Conservation (phyloP, 2,797 vertebrate genomes). For the Artibeus lituratus region DNA sequence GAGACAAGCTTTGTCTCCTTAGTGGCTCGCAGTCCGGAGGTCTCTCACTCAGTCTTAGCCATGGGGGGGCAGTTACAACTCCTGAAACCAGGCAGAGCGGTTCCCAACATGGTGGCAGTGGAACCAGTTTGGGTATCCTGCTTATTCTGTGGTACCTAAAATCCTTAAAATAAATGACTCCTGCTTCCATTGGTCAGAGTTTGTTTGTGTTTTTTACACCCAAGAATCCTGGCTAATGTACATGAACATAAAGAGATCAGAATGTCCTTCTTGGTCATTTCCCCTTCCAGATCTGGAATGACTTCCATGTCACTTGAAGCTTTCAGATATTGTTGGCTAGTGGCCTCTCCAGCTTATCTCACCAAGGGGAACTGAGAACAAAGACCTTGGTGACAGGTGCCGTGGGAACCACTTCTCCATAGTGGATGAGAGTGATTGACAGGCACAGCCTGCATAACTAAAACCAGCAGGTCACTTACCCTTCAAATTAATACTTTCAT, state of each 20-base stretch:
- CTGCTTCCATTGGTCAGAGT: not conserved
- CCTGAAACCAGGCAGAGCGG: too few relatives aligned
- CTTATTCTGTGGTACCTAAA: not conserved
- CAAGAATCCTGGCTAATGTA: not conserved
- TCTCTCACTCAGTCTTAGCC: too few relatives aligned
- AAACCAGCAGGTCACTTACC: not conserved
- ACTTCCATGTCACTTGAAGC: not conserved
- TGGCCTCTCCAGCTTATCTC: not conserved
- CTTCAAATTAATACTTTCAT: not conserved
- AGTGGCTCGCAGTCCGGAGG: too few relatives aligned
- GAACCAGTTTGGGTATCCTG: not conserved
- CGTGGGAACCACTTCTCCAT: not conserved
- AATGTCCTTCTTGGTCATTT: not conserved
- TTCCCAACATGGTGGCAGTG: too few relatives aligned
- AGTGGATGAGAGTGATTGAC: not conserved
- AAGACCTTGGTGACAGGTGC: not conserved
- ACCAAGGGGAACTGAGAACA: not conserved
- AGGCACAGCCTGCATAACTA: not conserved
- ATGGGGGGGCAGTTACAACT: too few relatives aligned
- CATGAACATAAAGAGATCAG: not conserved
- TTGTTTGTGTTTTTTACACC: not conserved
- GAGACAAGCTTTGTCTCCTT: too few relatives aligned
- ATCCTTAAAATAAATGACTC: not conserved
- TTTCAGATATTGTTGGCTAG: not conserved
- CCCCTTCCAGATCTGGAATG: not conserved